These are phyloP conservation scores for Dasyprocta punctata DNA, from an alignment of 2,113 vertebrate species.

Conservation along the genomic window DNA sequence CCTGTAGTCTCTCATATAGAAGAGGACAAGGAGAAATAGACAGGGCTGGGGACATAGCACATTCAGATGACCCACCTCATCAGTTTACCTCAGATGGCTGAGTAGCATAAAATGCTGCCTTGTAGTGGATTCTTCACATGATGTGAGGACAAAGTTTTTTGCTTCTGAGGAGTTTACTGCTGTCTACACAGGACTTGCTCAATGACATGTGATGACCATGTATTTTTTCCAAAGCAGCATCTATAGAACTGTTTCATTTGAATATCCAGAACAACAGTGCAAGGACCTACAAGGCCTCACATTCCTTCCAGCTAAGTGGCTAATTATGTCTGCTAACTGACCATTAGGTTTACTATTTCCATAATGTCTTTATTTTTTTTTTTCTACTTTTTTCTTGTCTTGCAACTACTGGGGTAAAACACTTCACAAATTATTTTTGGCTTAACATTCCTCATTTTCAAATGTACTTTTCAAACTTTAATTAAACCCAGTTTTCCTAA, in stretches of 20 bases:
- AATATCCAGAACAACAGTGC: background rate
- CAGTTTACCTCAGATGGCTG: background rate
- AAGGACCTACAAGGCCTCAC: background rate
- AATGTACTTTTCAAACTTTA: slow-evolving; percentile 60
- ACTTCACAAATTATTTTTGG: slow-evolving; percentile 37
- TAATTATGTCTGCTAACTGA: background rate
- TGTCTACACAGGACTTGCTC: slow-evolving; percentile 5
- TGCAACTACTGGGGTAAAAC: background rate
- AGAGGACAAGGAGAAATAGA: background rate
- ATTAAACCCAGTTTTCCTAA: slow-evolving; percentile 49
- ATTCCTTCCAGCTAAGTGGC: background rate
- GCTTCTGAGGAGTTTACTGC: background rate
- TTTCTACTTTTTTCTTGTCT: slow-evolving; percentile 3
- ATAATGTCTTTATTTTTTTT: background rate
- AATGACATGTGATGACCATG: background rate
- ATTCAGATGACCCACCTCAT: background rate
- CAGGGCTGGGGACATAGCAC: background rate
- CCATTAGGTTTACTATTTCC: background rate
- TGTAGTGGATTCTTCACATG: background rate
- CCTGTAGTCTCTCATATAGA: background rate
- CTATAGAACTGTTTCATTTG: background rate
- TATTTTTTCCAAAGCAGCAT: background rate
- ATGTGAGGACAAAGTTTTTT: background rate
- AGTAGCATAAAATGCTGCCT: background rate
- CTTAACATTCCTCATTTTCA: slow-evolving; percentile 60